A percentile compares a stretch with the other conserved stretches of the same genome.
phyloP scores from a whole-genome alignment of 2,797 vertebrate genomes.

The Cryptoprocta ferox region DNA sequence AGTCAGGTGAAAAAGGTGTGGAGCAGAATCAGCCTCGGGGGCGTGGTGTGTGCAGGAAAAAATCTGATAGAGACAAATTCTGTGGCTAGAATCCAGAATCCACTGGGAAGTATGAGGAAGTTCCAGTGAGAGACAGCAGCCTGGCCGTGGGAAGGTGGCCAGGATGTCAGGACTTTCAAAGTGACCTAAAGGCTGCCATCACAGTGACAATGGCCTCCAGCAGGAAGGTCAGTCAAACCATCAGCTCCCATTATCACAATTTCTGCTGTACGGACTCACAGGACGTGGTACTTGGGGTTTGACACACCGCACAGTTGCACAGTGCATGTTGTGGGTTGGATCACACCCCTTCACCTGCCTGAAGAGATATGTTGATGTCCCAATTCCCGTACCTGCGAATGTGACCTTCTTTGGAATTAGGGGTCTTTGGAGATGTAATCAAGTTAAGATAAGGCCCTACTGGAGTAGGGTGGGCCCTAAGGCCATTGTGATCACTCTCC shows the following conservation, averaged over 20 bases:
- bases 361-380: not conserved
- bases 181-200: too few species aligned
- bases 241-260: fast-evolving
- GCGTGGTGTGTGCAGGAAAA: not conserved
- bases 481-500: not conserved
- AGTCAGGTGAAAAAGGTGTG: not conserved
- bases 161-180: not conserved
- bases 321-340: fast-evolving
- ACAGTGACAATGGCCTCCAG: fast-evolving
- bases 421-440: not conserved
- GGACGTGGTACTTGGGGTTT: fast-evolving
- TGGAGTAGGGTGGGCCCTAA: not conserved
- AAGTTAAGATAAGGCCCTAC: not conserved
- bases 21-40: not conserved
- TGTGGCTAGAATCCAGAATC: not conserved
- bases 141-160: not conserved
- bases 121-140: not conserved
- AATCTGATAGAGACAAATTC: not conserved
- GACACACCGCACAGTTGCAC: too few species aligned
- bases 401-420: not conserved
- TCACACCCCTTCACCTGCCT: fast-evolving
- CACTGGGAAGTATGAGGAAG: not conserved
- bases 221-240: not conserved
- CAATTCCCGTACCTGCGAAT: not conserved
- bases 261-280: fast-evolving